phyloP scores from a whole-genome alignment of 1,140 invertebrate genomes.

The Diorhabda elongata region DNA sequence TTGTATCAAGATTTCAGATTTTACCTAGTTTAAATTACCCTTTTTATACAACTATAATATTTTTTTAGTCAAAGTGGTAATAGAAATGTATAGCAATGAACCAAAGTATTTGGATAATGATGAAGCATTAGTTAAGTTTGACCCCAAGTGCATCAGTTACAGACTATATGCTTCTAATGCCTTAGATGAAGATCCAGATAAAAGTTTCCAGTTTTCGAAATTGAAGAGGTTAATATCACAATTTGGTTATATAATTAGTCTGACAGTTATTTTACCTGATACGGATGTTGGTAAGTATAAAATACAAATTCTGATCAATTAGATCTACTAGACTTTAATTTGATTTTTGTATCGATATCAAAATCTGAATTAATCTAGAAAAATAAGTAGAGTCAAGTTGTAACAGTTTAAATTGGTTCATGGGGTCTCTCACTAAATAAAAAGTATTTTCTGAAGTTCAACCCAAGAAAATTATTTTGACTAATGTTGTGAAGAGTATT shows the following conservation, averaged over 20 bases:
- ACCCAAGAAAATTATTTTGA: too few relatives aligned
- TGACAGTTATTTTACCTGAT: constrained; percentile 59
- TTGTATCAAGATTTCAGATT: not conserved
- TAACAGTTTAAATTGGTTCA: too few relatives aligned
- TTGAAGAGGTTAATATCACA: constrained; percentile 52
- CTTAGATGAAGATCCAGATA: constrained; percentile 41
- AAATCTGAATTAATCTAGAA: too few relatives aligned
- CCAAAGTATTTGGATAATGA: constrained; percentile 51
- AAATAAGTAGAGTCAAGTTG: too few relatives aligned
- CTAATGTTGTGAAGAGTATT: too few relatives aligned
- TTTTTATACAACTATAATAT: not conserved
- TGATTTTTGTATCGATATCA: too few relatives aligned
- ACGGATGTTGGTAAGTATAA: constrained; percentile 51
- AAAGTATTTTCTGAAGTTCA: too few relatives aligned
- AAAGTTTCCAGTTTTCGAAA: constrained; percentile 43
- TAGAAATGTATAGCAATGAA: constrained; percentile 52
- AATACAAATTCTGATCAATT: not conserved
- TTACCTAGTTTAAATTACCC: too few relatives aligned
- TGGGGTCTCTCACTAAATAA: too few relatives aligned
- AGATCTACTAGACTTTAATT: too few relatives aligned
- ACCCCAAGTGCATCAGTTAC: constrained; percentile 43
- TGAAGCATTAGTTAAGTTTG: constrained; percentile 33
- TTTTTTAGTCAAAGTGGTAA: constrained; percentile 37
- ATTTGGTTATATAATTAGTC: constrained; percentile 57
- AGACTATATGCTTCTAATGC: constrained; percentile 51